These are phyloP conservation scores for Anseranas semipalmata DNA, from an alignment of 2,113 vertebrate species.

Conservation along the genomic window DNA sequence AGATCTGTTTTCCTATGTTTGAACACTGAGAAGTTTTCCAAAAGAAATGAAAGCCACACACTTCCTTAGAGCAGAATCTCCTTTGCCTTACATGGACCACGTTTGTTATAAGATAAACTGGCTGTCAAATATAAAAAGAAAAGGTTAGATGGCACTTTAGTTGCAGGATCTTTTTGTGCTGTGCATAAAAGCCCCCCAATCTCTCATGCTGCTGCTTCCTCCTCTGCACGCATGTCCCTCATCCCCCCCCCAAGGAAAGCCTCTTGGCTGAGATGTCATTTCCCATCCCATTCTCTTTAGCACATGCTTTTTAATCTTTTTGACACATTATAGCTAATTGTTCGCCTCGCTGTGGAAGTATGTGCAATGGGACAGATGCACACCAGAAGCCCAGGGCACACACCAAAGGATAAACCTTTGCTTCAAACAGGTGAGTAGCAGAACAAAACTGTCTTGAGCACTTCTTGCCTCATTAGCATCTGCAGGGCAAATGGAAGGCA, in stretches of 20 bases:
- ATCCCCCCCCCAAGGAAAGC: not conserved
- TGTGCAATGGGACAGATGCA: not conserved
- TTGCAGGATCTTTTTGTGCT: not conserved
- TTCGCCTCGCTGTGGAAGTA: not conserved
- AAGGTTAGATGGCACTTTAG: conserved; percentile 4
- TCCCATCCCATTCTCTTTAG: not conserved
- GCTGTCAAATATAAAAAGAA: not conserved
- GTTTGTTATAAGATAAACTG: not conserved
- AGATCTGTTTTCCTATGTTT: not conserved
- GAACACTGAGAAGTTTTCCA: not conserved
- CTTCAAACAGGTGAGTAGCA: not conserved
- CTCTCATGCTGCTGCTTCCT: not conserved
- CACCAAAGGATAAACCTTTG: not conserved
- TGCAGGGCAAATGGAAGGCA: not conserved
- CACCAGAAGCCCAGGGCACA: not conserved
- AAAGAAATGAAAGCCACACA: not conserved
- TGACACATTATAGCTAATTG: not conserved
- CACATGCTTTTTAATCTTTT: not conserved
- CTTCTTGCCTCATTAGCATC: not conserved
- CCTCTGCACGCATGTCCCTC: not conserved
- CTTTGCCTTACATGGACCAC: not conserved
- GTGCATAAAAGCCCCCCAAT: not conserved
- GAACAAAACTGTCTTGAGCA: not conserved
- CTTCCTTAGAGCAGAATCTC: not conserved
- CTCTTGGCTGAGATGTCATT: not conserved